A percentile compares a stretch with the other conserved stretches of the same genome.
Conservation (phyloP, 2,113 vertebrate genomes). For the Planiliza haematocheilus region DNA sequence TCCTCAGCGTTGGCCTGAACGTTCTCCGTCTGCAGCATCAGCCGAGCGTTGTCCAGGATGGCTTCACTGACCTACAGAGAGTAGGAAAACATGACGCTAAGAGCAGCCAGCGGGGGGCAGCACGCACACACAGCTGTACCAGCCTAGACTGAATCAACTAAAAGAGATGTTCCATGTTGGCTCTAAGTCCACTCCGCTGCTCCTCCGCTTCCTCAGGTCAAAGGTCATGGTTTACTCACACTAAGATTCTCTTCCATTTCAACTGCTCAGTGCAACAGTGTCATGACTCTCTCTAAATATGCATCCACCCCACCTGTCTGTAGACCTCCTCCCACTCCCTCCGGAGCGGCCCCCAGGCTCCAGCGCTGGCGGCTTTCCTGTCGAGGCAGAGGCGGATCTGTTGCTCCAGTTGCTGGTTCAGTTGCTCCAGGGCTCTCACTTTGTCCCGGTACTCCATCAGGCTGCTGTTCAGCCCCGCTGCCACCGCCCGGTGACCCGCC, state of each 20-base stretch:
- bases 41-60: slow-evolving; percentile 91
- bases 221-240: too few relatives aligned
- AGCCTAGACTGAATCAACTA: too few relatives aligned
- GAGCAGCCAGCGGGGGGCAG: background rate
- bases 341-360: slow-evolving; percentile 85
- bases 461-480: slow-evolving; percentile 86
- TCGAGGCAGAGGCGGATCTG: slow-evolving; percentile 90
- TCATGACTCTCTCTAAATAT: too few relatives aligned
- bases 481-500: slow-evolving; percentile 59
- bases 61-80: slow-evolving; percentile 89
- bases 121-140: background rate
- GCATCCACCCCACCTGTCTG: slow-evolving; percentile 84
- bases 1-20: slow-evolving; percentile 92
- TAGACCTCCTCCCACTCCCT: slow-evolving; percentile 90
- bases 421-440: slow-evolving; percentile 88
- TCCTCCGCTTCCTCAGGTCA: too few relatives aligned
- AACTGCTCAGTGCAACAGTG: too few relatives aligned
- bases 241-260: too few relatives aligned
- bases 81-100: slow-evolving; percentile 12
- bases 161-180: too few relatives aligned
- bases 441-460: slow-evolving; percentile 94
- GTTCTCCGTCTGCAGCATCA: slow-evolving; percentile 93
- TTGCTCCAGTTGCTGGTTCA: slow-evolving; percentile 92
- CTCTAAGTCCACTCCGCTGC: too few relatives aligned
- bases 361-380: slow-evolving; percentile 84